Base-by-base conservation (phyloP, 2,797 vertebrate species). In the Sebastes taczanowskii region DNA sequence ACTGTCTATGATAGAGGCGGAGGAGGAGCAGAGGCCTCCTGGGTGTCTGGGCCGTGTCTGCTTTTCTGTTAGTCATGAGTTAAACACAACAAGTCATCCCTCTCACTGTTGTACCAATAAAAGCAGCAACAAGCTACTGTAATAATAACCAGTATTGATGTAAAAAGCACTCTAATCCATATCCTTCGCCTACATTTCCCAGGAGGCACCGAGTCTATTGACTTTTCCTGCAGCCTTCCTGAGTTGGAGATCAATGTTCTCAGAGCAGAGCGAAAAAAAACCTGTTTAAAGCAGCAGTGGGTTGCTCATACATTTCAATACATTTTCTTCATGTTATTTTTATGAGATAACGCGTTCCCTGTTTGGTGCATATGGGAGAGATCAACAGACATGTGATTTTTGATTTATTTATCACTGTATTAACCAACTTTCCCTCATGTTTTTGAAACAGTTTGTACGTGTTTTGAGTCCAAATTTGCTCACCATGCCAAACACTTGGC, bases 111-210 rank as follows among this genome's bases (percentile, higher is more conserved):
- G 32, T 20, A 38, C 29, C 64, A 58, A 55, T 64, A 67, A 62
- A 71, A 74, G 56, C 60, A 60, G 53, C 67, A 71, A 80, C 77
- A 71, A 30, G 64, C 74, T 66, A 11, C 73, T 7, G 18, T 84
- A 71, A 63, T 86, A 80, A 85, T 77, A 82, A 82, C 72, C 53
- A 49, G 67, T 64, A 70, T 61, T 53, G 80, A 80, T 71, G 80
- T 35, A 25, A 80, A 74, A 74, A 71, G 58, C 14, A 1, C 73
- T 79, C 20, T 75, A 59, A 86, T 86, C 84, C 71, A 85, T 84
- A 78, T 75, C 42, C 13, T 18, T 14, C 29, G 34, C 81, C 90
- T 85, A 82, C 89, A 80, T 70, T 81, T 88, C 85, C 90, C 83
- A 82, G 61, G 64, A 86, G 82, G 82, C 69, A 32, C 9, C 1